Evolutionary conservation across 2,797 vertebrate genomes (phyloP).

Genomic region (Cynodonichthys magdalenae): DNA sequence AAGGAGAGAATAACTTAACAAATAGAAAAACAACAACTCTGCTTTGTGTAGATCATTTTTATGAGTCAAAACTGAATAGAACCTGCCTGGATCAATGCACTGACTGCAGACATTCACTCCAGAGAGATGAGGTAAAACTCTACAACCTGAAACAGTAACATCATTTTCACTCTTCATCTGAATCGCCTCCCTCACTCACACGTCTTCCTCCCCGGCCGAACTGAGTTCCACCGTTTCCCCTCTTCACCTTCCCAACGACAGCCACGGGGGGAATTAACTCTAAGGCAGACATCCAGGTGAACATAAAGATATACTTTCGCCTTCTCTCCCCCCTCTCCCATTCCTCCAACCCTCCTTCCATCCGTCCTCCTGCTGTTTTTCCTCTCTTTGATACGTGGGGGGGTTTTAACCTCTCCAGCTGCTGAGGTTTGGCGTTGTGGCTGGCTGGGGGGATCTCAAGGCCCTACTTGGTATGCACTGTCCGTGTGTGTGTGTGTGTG

Average conservation of each 20-base stretch:
- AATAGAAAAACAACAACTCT: slow-evolving; percentile 2
- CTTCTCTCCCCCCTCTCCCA: slow-evolving; percentile 56
- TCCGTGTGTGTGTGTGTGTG: slow-evolving; percentile 54
- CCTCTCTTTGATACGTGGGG: slow-evolving; percentile 84
- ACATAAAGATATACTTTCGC: slow-evolving; percentile 84
- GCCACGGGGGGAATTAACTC: slow-evolving; percentile 82
- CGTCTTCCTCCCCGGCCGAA: slow-evolving; percentile 42
- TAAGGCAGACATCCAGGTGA: slow-evolving; percentile 79
- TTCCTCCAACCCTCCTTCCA: slow-evolving; percentile 64
- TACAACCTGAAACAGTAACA: slow-evolving; percentile 53
- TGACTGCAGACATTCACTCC: slow-evolving; percentile 18
- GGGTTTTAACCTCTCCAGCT: slow-evolving; percentile 87
- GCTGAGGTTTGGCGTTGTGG: slow-evolving; percentile 78
- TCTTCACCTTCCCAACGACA: slow-evolving; percentile 85
- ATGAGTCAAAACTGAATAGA: slow-evolving; percentile 28
- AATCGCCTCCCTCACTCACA: slow-evolving; percentile 43
- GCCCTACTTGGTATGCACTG: slow-evolving; percentile 83
- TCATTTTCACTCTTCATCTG: slow-evolving; percentile 44
- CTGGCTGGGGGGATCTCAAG: slow-evolving; percentile 77
- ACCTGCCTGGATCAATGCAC: slow-evolving; percentile 41
- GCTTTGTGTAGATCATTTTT: slow-evolving; percentile 22
- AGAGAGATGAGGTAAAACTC: slow-evolving; percentile 34
- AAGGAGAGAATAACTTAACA: neutral
- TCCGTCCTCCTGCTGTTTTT: slow-evolving; percentile 73
- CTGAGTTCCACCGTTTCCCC: slow-evolving; percentile 65